phyloP scores from a whole-genome alignment of 2,888 invertebrate genomes.

The Rotaria socialis region DNA sequence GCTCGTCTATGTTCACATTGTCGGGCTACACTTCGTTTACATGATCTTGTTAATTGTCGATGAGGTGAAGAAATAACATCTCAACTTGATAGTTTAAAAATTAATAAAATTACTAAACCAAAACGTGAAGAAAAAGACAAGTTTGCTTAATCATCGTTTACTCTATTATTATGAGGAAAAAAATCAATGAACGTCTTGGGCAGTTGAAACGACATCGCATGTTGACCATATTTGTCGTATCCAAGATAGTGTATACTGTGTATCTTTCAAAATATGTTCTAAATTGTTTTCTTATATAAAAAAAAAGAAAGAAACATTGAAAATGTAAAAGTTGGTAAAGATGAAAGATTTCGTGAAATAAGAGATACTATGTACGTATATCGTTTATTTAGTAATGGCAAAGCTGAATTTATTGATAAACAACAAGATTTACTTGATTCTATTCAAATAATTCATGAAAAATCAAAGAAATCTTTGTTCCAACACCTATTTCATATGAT shows the following conservation, averaged over 20 bases:
- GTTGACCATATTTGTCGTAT: constrained; percentile 69
- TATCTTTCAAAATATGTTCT: no score
- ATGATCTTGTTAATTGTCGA: constrained; percentile 85
- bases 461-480: constrained; percentile 81
- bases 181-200: no score
- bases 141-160: neutral
- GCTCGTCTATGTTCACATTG: constrained; percentile 90
- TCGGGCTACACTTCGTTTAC: constrained; percentile 75
- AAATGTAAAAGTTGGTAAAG: constrained; percentile 80
- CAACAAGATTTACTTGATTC: constrained; percentile 75
- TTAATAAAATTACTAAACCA: constrained; percentile 27
- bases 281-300: no score
- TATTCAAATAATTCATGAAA: constrained; percentile 77
- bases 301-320: constrained; percentile 79
- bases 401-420: constrained; percentile 76
- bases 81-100: constrained; percentile 79
- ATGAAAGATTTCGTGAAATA: constrained; percentile 83
- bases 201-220: constrained; percentile 62
- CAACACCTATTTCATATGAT: constrained; percentile 81
- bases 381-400: constrained; percentile 72
- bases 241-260: no score
- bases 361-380: constrained; percentile 79
- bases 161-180: constrained; percentile 38
- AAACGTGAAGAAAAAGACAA: constrained; percentile 35
- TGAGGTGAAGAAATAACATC: constrained; percentile 93